Evolutionary conservation across 2,797 vertebrate genomes (phyloP).

Genomic region (Balearica regulorum): DNA sequence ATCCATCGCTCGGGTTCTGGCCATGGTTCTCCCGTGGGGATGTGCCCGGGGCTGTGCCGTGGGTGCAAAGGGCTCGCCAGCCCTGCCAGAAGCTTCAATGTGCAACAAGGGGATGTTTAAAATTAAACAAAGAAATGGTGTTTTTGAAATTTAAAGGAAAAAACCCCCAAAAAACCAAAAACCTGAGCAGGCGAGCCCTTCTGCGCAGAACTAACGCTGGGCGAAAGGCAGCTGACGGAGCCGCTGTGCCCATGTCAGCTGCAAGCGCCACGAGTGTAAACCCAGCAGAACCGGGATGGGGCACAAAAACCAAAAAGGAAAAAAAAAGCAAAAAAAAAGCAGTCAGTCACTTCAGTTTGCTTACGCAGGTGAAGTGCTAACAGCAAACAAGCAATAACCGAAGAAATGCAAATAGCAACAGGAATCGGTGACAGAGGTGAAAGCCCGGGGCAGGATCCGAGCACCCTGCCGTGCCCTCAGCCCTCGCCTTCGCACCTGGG

Average conservation of each 20-base stretch:
- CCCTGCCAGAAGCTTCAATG: rapidly evolving
- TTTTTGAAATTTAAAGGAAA: background rate
- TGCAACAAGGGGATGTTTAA: background rate
- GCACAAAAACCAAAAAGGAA: background rate
- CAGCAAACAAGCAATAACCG: background rate
- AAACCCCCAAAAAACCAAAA: too few relatives aligned
- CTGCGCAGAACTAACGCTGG: background rate
- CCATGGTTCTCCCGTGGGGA: background rate
- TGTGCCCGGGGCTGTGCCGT: rapidly evolving
- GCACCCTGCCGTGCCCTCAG: background rate
- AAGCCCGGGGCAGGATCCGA: background rate
- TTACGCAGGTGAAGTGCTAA: rapidly evolving
- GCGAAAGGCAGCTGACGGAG: background rate
- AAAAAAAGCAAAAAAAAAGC: background rate
- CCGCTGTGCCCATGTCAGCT: rapidly evolving
- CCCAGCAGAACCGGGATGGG: background rate
- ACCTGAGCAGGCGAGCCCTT: rapidly evolving
- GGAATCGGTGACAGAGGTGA: rapidly evolving
- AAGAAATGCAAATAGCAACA: background rate
- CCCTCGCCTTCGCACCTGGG: background rate
- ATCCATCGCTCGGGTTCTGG: background rate
- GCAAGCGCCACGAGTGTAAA: rapidly evolving
- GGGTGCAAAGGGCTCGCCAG: background rate
- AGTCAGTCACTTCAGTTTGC: background rate
- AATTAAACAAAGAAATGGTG: background rate